Evolutionary conservation across 2,113 vertebrate genomes (phyloP).

Genomic region (Elachura formosa): DNA sequence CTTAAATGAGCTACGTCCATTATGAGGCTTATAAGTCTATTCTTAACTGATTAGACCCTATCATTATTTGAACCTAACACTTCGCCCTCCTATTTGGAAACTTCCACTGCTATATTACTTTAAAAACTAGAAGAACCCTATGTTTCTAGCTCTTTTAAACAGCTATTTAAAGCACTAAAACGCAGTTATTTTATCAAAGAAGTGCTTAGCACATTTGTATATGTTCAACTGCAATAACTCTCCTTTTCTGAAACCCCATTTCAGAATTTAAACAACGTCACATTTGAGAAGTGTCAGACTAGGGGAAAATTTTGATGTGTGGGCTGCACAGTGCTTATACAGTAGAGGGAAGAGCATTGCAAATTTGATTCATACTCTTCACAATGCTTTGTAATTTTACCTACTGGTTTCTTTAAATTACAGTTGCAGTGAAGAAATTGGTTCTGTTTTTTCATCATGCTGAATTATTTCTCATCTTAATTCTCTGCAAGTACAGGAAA

Average conservation of each 20-base stretch:
- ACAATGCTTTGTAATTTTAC: not conserved
- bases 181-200: not conserved
- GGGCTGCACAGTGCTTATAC: not conserved
- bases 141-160: not conserved
- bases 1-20: not conserved
- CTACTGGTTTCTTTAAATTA: not conserved
- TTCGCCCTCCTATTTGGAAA: not conserved
- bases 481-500: not conserved
- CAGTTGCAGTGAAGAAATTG: not conserved
- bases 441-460: not conserved
- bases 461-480: not conserved
- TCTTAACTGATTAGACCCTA: not conserved
- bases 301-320: slow-evolving; percentile 3
- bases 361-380: slow-evolving; percentile 2
- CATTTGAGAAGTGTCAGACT: slow-evolving; percentile 21
- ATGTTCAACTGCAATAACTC: not conserved
- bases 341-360: not conserved
- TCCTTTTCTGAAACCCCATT: not conserved
- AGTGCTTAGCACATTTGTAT: not conserved
- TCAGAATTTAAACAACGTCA: not conserved
- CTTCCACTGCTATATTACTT: not conserved
- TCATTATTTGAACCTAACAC: not conserved
- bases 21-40: not conserved
- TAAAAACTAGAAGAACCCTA: not conserved
- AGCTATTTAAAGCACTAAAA: not conserved